phyloP scores from a whole-genome alignment of 2,888 invertebrate genomes.

The Subacronicta megacephala region DNA sequence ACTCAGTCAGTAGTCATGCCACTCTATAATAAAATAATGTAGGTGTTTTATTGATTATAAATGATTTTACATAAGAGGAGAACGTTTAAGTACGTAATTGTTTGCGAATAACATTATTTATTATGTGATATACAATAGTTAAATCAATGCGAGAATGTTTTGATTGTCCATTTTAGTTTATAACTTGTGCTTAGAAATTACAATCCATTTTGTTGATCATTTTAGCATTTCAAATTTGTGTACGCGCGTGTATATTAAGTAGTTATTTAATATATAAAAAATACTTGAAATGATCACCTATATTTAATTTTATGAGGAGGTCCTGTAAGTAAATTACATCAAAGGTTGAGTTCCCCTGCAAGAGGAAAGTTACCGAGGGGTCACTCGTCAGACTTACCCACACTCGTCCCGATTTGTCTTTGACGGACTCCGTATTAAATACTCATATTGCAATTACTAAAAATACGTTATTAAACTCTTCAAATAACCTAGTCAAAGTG shows the following conservation, averaged over 20 bases:
- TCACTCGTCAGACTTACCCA: constrained; percentile 34
- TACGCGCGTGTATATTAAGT: no score
- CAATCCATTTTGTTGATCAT: not conserved
- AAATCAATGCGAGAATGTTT: not conserved
- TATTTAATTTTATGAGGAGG: no score
- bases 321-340: not conserved
- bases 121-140: not conserved
- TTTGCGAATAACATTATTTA: constrained; percentile 1
- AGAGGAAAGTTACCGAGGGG: constrained; percentile 43
- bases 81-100: constrained; percentile 12
- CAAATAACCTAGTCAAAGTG: not conserved
- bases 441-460: constrained; percentile 5
- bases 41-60: constrained; percentile 15
- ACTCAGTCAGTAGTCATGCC: constrained; percentile 10
- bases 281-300: no score
- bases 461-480: constrained; percentile 30
- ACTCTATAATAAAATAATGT: not conserved
- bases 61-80: constrained; percentile 13
- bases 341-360: constrained; percentile 33
- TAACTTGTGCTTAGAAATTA: not conserved
- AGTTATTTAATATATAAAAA: no score
- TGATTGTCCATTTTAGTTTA: not conserved
- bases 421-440: not conserved
- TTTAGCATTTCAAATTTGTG: no score
- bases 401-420: constrained; percentile 29